These are phyloP conservation scores for Cotesia vestalis DNA, from an alignment of 1,140 invertebrate species.

Conservation along the genomic window DNA sequence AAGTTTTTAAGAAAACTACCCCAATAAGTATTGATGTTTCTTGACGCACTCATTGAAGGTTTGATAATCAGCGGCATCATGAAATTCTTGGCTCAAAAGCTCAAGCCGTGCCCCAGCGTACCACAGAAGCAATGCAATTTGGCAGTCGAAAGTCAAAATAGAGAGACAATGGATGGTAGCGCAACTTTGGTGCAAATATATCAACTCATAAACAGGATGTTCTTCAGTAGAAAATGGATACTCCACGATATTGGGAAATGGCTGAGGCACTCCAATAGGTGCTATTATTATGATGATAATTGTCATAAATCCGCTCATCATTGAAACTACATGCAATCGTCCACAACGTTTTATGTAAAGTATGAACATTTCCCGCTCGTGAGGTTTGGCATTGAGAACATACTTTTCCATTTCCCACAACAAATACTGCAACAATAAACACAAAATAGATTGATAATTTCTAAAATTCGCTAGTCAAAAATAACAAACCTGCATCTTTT, in stretches of 20 bases:
- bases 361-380: conserved; percentile 36
- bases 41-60: conserved; percentile 33
- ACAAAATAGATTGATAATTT: neutral
- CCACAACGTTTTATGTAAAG: conserved; percentile 38
- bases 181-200: conserved; percentile 43
- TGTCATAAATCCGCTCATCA: conserved; percentile 35
- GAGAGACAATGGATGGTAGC: conserved; percentile 36
- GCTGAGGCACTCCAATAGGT: conserved; percentile 34
- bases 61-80: conserved; percentile 5
- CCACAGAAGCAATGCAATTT: conserved; percentile 38
- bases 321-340: conserved; percentile 30
- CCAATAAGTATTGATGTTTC: conserved; percentile 36
- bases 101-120: conserved; percentile 42
- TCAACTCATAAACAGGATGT: conserved; percentile 28
- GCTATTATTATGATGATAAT: conserved; percentile 26
- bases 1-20: conserved; percentile 20
- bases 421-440: conserved; percentile 10
- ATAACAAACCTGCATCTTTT: neutral
- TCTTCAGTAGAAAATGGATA: conserved; percentile 45
- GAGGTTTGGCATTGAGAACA: conserved; percentile 16
- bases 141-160: conserved; percentile 37
- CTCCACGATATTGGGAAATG: conserved; percentile 40
- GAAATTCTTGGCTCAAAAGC: conserved; percentile 36
- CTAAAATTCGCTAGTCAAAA: neutral
- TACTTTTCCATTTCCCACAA: conserved; percentile 42